Percentiles rank a stretch among this genome's conserved stretches.
These are phyloP conservation scores for Strix occidentalis DNA, from an alignment of 2,797 vertebrate genomes.

Conservation along the genomic window DNA sequence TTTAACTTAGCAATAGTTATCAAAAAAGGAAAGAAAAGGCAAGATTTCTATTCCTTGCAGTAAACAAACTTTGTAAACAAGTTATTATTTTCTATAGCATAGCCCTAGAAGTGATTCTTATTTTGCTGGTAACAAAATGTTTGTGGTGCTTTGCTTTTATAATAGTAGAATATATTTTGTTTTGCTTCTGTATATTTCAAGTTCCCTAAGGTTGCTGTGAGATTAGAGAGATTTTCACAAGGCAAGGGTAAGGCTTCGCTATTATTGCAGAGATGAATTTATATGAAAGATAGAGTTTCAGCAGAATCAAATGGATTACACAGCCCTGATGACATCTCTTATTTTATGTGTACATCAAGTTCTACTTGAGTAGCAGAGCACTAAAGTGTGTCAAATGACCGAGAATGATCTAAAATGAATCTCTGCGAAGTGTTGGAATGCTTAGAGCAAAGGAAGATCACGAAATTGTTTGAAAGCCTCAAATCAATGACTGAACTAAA, in stretches of 20 bases:
- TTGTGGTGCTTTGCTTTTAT: background rate
- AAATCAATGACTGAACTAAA: constrained; percentile 57
- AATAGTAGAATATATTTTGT: background rate
- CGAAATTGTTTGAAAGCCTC: constrained; percentile 43
- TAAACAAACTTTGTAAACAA: constrained; percentile 49
- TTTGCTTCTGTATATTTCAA: background rate
- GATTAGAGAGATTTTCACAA: constrained; percentile 54
- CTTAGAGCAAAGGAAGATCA: constrained; percentile 36
- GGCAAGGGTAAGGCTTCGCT: background rate
- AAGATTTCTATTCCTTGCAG: background rate
- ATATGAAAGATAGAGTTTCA: background rate
- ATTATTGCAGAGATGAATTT: constrained; percentile 21
- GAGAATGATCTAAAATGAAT: constrained; percentile 44
- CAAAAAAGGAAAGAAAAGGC: background rate
- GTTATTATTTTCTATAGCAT: constrained; percentile 17
- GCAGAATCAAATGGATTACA: constrained; percentile 42
- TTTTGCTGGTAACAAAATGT: constrained; percentile 6
- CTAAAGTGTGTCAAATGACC: constrained; percentile 50
- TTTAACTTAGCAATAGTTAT: constrained; percentile 8
- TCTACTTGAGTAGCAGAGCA: constrained; percentile 18
- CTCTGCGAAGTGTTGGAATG: background rate
- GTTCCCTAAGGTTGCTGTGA: background rate
- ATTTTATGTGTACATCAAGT: constrained; percentile 37
- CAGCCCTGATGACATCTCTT: constrained; percentile 45
- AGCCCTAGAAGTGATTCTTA: background rate